phyloP scores from a whole-genome alignment of 1,140 invertebrate species.

The Drosophila simulans region DNA sequence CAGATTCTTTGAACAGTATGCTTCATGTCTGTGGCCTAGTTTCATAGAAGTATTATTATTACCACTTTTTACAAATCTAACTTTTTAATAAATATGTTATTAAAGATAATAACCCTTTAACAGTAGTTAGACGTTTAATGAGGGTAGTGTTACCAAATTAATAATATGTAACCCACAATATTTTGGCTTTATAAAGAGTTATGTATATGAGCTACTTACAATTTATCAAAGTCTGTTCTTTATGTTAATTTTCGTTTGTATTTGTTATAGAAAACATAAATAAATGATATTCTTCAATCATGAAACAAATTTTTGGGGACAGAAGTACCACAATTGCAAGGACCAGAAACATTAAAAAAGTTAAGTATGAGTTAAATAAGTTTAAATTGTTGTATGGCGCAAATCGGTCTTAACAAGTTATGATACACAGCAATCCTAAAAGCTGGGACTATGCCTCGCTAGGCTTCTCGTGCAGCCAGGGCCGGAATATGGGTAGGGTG shows the following conservation, averaged over 20 bases:
- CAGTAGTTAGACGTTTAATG: too few species aligned
- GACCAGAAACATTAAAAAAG: constrained; percentile 24
- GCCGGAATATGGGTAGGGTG: constrained; percentile 95
- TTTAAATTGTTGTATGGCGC: constrained; percentile 74
- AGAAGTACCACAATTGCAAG: constrained; percentile 11
- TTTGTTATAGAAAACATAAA: not conserved
- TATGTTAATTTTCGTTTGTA: not conserved
- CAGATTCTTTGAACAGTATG: too few species aligned
- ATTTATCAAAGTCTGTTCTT: too few species aligned
- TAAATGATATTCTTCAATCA: constrained; percentile 10
- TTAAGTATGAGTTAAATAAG: constrained; percentile 55
- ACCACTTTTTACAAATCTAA: too few species aligned
- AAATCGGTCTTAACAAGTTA: constrained; percentile 56
- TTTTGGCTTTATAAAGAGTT: too few species aligned
- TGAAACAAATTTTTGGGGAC: constrained; percentile 33
- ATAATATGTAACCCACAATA: too few species aligned
- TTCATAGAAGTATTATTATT: too few species aligned
- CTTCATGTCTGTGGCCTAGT: too few species aligned
- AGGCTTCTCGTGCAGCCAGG: constrained; percentile 90
- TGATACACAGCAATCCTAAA: not conserved
- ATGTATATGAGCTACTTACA: too few species aligned
- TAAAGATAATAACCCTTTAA: too few species aligned
- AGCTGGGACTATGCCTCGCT: constrained; percentile 52
- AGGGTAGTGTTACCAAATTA: too few species aligned
- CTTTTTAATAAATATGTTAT: too few species aligned